Percentiles rank a stretch among this genome's conserved stretches.
Evolutionary conservation across 2,797 vertebrate species (phyloP).

Genomic region (Epinephelus awoara): DNA sequence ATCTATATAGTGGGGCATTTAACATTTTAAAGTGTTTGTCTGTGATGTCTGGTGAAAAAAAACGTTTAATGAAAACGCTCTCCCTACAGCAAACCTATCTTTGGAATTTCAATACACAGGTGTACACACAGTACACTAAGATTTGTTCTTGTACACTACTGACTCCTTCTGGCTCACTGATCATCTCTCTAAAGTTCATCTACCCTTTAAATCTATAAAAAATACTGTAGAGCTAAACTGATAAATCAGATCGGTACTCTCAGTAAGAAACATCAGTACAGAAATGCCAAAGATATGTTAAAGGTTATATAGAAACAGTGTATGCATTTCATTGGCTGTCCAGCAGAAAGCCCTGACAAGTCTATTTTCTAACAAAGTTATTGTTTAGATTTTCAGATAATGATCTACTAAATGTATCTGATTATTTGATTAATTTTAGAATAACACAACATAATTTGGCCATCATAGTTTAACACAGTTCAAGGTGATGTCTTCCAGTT

Average conservation of each 20-base stretch:
- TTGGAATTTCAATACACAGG: background rate
- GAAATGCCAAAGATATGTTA: background rate
- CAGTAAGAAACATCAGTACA: background rate
- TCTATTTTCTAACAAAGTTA: background rate
- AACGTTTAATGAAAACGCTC: background rate
- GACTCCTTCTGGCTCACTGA: background rate
- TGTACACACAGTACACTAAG: background rate
- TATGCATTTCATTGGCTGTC: background rate
- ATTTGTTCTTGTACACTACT: background rate
- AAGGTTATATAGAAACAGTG: background rate
- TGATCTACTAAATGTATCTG: no score
- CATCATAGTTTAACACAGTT: background rate
- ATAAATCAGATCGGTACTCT: background rate
- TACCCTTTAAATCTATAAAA: background rate
- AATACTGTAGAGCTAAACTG: background rate
- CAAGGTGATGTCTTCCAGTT: background rate
- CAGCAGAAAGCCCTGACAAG: background rate
- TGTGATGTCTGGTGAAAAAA: background rate
- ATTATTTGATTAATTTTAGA: background rate
- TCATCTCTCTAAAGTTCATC: background rate
- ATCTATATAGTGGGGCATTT: no score
- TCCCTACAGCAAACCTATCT: background rate
- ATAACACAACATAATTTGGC: background rate
- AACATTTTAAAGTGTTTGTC: background rate
- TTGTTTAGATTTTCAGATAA: no score